Base-by-base conservation (phyloP, 2,113 vertebrate genomes). In the Datnioides undecimradiatus region DNA sequence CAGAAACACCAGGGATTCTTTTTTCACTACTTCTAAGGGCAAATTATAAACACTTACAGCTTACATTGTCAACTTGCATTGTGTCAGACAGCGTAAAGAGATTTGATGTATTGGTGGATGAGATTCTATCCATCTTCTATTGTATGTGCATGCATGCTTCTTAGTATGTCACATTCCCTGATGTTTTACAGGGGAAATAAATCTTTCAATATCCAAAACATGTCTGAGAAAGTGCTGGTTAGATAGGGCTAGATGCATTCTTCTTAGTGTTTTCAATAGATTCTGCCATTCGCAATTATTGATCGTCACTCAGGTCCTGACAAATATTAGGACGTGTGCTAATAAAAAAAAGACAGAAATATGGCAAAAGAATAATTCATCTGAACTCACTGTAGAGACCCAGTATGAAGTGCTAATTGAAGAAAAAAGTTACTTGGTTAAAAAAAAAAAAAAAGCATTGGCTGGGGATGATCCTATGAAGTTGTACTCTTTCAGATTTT, bases 61-160 rank as follows among this genome's bases (percentile, higher is more conserved):
- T 94, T 93, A 96, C 97, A 97, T 99, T 99, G 97, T 99, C 97
- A 99, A 98, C 97, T 99, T 98, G 97, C 97, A 99, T 97, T 95
- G 89, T 92, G 88, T 96, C 92, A 91, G 85, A 91, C 90, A 93
- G 93, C 90, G 79, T 91, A 90, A 94, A 94, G 89, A 82, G 87
- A 85, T 90, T 88, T 86, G 79, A 87, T 87, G 84, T 86, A 79
- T 82, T 78, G 59, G 65, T 89, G 84, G 76, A 88, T 87, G 77
- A 84, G 73, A 83, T 83, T 88, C 68, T 89, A 84, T 80, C 19
- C 67, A 90, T 87, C 89, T 84, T 92, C 76, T 75, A 80, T 79
- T 91, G 84, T 87, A 86, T 91, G 86, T 87, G 90, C 94, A 93
- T 94, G 92, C 94, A 91, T 83, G 81, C 82, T 63, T 84, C 78